phyloP scores from a whole-genome alignment of 2,888 invertebrate genomes.

The Scaptomyza cyrtandrae region DNA sequence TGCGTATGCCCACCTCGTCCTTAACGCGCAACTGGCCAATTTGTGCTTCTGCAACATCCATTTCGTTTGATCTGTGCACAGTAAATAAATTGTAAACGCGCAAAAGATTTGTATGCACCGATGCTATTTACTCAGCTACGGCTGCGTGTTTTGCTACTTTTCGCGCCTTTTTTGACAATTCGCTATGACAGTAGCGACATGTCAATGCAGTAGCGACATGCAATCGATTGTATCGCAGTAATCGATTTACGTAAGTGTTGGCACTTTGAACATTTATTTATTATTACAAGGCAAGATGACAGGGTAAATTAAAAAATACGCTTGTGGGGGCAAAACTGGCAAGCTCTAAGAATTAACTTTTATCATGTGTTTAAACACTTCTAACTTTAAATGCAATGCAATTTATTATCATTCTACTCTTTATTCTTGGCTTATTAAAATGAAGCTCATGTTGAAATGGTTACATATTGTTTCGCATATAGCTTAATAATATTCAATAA shows the following conservation, averaged over 20 bases:
- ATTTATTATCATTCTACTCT: too few relatives aligned
- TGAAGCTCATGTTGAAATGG: too few relatives aligned
- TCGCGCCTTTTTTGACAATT: constrained; percentile 62
- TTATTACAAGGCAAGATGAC: background rate
- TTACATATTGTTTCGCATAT: too few relatives aligned
- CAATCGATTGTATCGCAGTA: constrained; percentile 2
- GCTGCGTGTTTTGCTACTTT: constrained; percentile 61
- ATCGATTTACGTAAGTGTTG: background rate
- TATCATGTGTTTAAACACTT: too few relatives aligned
- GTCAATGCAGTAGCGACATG: constrained; percentile 1
- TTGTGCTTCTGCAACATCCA: constrained; percentile 93
- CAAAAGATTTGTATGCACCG: constrained; percentile 13
- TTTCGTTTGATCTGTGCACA: constrained; percentile 75
- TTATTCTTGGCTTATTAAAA: too few relatives aligned
- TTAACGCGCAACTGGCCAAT: constrained; percentile 91
- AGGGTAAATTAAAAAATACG: too few relatives aligned
- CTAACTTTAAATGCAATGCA: too few relatives aligned
- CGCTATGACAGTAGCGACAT: constrained; percentile 5
- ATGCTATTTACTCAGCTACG: constrained; percentile 36
- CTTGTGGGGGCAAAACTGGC: too few relatives aligned
- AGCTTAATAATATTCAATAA: too few relatives aligned
- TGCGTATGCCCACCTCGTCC: constrained; percentile 96
- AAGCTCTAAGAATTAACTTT: too few relatives aligned
- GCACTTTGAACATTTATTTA: background rate
- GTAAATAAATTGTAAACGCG: constrained; percentile 20